Conservation (phyloP, 2,797 vertebrate species). For the Sarcoramphus papa region DNA sequence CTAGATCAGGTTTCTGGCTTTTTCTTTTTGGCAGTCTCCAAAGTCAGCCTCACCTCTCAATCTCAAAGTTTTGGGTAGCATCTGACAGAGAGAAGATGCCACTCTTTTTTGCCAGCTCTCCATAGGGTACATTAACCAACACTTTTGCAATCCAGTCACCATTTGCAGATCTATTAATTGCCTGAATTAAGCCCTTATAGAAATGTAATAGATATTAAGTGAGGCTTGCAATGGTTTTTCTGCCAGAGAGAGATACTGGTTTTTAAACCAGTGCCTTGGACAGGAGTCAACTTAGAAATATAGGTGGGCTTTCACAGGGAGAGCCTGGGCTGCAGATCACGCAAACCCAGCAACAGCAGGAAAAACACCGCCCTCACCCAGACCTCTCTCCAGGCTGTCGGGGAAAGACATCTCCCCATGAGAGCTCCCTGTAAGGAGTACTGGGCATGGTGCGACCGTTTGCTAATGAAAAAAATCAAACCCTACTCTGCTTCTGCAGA, state of each 20-base stretch:
- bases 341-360: background rate
- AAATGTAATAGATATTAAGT: background rate
- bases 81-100: background rate
- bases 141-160: background rate
- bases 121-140: background rate
- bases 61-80: conserved; percentile 17
- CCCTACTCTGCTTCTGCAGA: background rate
- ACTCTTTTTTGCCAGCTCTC: background rate
- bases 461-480: background rate
- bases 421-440: background rate
- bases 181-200: background rate
- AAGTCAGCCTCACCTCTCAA: conserved; percentile 53
- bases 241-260: background rate
- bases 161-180: background rate
- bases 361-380: background rate
- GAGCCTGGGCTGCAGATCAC: background rate
- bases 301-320: background rate
- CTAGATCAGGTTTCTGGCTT: conserved; percentile 48
- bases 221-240: background rate
- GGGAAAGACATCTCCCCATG: background rate
- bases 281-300: background rate
- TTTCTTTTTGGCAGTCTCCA: conserved; percentile 56
- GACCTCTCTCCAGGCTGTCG: background rate
- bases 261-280: background rate
- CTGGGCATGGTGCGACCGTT: background rate